Evolutionary conservation across 2,888 invertebrate genomes (phyloP), one percentile per base, ranked within the genome.

Genomic region (Thymelicus sylvestris): DNA sequence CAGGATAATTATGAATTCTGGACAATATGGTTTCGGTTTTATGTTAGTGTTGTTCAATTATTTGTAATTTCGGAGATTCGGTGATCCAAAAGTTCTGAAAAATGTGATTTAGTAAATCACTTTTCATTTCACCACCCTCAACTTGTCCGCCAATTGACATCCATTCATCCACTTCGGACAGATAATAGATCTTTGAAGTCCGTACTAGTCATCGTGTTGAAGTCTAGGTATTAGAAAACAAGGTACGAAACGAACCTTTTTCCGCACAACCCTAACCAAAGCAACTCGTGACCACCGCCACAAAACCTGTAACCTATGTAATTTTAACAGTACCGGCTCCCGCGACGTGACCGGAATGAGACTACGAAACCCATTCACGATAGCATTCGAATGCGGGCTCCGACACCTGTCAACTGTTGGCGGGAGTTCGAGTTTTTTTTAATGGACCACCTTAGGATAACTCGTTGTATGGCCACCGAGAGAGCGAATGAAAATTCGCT

Each of bases 381-480:
- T 55, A 24, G 24, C 55, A 55, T 55, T 55, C 55, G 75, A 76
- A 78, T 77, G 77, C 78, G 78, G 77, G 78, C 72, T 75, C 66
- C 15, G 74, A 74, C 76, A 77, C 72, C 74, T 78, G 78, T 78
- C 78, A 76, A 76, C 67, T 61, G 62, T 41, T 67, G 72, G 69
- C 65, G 63, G 66, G 50, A 55, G 55, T 55, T 55, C 69, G 7
- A 8, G 44, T 44, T 65, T 67, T 74, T 74, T 69, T 72, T 69
- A n/a, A 60, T 60, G 39, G 39, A 7, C 12, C 12, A n/a, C 39
- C 15, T 8, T 39, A 39, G 60, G 39, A 60, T 41, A 39, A 60
- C 60, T 55, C 24, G 55, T 55, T 55, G 24, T 55, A 55, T 12
- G 24, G 24, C 55, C 55, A 24, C 31, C 31, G 31, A 31, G 31